Base-by-base conservation (phyloP, 2,888 invertebrate species). In the Andrena bicolor region DNA sequence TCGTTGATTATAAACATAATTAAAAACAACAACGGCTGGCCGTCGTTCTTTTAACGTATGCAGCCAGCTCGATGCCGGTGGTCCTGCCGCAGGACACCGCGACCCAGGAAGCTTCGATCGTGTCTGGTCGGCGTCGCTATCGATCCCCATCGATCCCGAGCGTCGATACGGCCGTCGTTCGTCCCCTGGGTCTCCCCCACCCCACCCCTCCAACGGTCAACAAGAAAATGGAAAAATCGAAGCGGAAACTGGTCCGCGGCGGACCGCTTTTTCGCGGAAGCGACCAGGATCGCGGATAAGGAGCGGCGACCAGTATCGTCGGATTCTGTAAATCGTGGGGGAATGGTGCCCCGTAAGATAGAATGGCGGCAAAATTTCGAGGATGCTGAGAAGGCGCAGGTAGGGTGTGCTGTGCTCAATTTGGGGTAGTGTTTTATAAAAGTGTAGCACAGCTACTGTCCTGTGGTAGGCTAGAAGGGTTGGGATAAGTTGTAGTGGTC, bases 1-100 rank as follows among this genome's bases (percentile, higher is more conserved):
- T 91, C 91, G 91, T 92, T 93, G 92, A 93, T 93, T 93, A 93
- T 93, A 93, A 93, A 93, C 92, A 93, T 93, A 93, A 93, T 93
- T 93, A 93, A 93, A 93, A 93, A 93, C 92, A 93, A 92, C 92
- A 91, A 90, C 91, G 84, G 78, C 79, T 82, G 83, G 83, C 82
- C 86, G 83, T 82, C 85, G 86, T 86, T 85, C 84, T 72, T 92
- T 91, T 91, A 91, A 90, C 88, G 90, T 91, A 92, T 92, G 91
- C 90, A 91, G 88, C 87, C 88, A 85, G 80, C 87, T 85, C 86
- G 89, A 92, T 92, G 90, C 91, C 91, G 93, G 93, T 93, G 93
- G 93, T 93, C 93, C 92, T 90, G 86, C 75, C 71, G 76, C 68
- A 51, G 84, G 84, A 76, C 75, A 70, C 76, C 60, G 69, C 86